Evolutionary conservation across 1,140 invertebrate species (phyloP).

Genomic region (Venturia canescens): DNA sequence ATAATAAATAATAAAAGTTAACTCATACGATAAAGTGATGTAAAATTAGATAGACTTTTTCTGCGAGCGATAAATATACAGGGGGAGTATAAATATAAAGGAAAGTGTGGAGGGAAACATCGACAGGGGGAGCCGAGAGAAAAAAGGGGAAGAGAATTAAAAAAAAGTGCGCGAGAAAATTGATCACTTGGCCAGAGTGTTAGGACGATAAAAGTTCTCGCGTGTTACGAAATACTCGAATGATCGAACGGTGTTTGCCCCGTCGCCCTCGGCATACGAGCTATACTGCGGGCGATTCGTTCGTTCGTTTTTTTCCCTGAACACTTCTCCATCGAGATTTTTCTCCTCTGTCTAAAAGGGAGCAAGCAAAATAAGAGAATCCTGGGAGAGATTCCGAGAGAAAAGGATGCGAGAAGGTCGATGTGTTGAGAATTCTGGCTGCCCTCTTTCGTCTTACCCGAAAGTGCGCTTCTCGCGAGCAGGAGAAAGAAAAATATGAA

Average conservation of each 20-base stretch:
- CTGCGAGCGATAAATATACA: not conserved
- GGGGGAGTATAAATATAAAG: not conserved
- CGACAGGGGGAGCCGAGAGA: not conserved
- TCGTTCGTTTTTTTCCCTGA: not conserved
- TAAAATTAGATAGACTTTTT: too few relatives aligned
- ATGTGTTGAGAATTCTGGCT: not conserved
- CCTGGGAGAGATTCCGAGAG: not conserved
- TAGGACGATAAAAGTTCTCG: slow-evolving; percentile 38
- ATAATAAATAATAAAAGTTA: too few relatives aligned
- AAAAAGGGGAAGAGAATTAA: not conserved
- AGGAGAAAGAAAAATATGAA: slow-evolving; percentile 20
- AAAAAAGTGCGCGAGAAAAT: slow-evolving; percentile 47
- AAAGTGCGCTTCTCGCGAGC: slow-evolving; percentile 6
- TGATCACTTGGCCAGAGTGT: slow-evolving; percentile 38
- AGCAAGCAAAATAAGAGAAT: not conserved
- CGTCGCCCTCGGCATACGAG: slow-evolving; percentile 48
- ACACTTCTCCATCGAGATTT: too few relatives aligned
- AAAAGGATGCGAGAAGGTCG: not conserved
- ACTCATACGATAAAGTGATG: too few relatives aligned
- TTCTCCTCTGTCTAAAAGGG: not conserved
- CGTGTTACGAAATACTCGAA: slow-evolving; percentile 42
- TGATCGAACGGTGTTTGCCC: slow-evolving; percentile 53
- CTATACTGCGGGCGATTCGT: slow-evolving; percentile 1
- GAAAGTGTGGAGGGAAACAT: not conserved
- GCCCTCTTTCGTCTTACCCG: not conserved